A percentile compares a stretch with the other conserved stretches of the same genome.
Evolutionary conservation across 2,113 vertebrate genomes (phyloP).

Genomic region (Xiphophorus couchianus): DNA sequence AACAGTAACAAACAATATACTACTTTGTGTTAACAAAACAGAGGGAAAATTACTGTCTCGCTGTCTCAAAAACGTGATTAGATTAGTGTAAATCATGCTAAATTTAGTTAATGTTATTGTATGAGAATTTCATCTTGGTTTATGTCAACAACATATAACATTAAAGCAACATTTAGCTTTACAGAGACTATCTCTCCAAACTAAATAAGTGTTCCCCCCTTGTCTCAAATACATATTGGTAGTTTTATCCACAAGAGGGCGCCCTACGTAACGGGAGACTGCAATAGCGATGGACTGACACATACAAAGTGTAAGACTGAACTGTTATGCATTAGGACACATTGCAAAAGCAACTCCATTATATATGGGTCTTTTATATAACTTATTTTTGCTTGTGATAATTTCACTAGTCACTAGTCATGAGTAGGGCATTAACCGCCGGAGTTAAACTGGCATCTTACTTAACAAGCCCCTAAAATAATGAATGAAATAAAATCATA

Average conservation of each 20-base stretch:
- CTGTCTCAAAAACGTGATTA: neutral
- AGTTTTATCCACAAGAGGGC: conserved; percentile 42
- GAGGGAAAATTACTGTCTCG: neutral
- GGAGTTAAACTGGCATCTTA: too few relatives aligned
- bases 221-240: neutral
- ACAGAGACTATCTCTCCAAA: neutral
- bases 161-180: neutral
- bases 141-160: neutral
- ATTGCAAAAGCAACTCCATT: neutral
- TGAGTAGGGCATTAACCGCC: too few relatives aligned
- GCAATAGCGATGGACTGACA: neutral
- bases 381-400: neutral
- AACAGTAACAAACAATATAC: neutral
- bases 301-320: neutral
- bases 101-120: neutral
- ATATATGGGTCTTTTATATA: neutral
- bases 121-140: neutral
- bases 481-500: neutral
- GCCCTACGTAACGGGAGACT: neutral
- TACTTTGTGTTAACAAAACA: neutral
- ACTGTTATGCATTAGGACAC: neutral
- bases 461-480: too few relatives aligned
- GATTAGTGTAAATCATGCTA: neutral
- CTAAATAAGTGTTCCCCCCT: neutral
- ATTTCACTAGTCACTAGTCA: too few relatives aligned